Conservation (phyloP, 2,113 vertebrate genomes). For the Poeciliopsis prolifica region DNA sequence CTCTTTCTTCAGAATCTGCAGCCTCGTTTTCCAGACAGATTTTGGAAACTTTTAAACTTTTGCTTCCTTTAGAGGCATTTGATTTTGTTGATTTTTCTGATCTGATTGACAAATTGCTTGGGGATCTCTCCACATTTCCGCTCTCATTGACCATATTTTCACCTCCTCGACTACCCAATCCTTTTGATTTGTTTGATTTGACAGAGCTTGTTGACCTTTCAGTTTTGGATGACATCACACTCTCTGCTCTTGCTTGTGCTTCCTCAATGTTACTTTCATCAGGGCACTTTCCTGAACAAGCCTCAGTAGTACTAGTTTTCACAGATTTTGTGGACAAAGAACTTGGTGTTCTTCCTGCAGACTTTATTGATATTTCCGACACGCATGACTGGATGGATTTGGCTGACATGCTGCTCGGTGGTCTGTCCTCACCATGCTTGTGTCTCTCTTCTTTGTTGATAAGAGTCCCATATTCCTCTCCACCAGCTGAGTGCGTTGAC, state of each 20-base stretch:
- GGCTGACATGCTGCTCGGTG: conserved; percentile 48
- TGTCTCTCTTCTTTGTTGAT: conserved; percentile 2
- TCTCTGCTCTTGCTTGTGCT: conserved; percentile 35
- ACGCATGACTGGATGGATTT: conserved; percentile 51
- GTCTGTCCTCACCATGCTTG: conserved; percentile 19
- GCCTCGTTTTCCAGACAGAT: neutral
- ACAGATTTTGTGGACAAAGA: conserved; percentile 36
- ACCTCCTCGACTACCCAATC: neutral
- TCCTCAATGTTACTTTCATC: conserved; percentile 17
- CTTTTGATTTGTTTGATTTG: conserved; percentile 45
- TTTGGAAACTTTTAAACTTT: conserved; percentile 43
- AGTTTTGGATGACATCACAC: conserved; percentile 47
- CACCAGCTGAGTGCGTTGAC: conserved; percentile 23
- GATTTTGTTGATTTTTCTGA: conserved; percentile 53
- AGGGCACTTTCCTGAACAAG: neutral
- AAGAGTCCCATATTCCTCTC: neutral
- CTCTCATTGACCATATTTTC: conserved; percentile 1
- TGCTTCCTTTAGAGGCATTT: conserved; percentile 47
- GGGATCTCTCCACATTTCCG: conserved; percentile 20
- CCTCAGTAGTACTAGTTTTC: conserved; percentile 30
- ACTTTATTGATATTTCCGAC: conserved; percentile 41
- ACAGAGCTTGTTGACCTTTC: conserved; percentile 30
- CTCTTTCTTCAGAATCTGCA: neutral
- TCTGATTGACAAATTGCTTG: conserved; percentile 41
- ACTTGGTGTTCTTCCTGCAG: conserved; percentile 35